Evolutionary conservation across 1,140 invertebrate species (phyloP).

Genomic region (Dreissena rostriformis): DNA sequence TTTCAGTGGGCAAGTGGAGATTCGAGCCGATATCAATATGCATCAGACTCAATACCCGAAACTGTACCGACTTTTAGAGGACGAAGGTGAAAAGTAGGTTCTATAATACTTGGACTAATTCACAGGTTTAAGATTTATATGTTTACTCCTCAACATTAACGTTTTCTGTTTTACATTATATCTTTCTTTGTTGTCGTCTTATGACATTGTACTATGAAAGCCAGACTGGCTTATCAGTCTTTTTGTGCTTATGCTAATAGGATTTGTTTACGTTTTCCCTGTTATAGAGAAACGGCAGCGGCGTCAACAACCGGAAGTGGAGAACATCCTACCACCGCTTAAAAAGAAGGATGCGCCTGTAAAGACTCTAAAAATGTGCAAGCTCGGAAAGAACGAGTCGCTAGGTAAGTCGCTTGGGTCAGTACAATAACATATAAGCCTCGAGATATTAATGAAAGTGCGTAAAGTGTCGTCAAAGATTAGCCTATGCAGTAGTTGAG

Average conservation of each 20-base stretch:
- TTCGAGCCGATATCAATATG: slow-evolving; percentile 72
- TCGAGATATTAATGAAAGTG: too few species aligned
- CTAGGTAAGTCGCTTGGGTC: slow-evolving; percentile 65
- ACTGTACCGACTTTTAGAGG: slow-evolving; percentile 69
- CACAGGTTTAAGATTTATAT: too few species aligned
- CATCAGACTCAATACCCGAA: slow-evolving; percentile 76
- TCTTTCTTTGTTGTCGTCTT: too few species aligned
- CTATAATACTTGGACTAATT: not conserved
- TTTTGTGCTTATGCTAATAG: too few species aligned
- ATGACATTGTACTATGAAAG: too few species aligned
- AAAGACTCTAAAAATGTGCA: slow-evolving; percentile 70
- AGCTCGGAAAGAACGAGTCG: slow-evolving; percentile 74
- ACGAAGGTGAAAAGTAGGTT: slow-evolving; percentile 73
- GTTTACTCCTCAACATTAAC: not conserved
- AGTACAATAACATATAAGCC: too few species aligned
- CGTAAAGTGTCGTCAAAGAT: too few species aligned
- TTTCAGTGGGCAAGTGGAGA: slow-evolving; percentile 78
- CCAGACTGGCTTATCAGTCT: too few species aligned
- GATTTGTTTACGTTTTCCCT: not conserved
- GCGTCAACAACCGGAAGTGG: not conserved
- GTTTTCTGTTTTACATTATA: not conserved
- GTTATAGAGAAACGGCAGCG: slow-evolving; percentile 39
- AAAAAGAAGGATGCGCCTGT: slow-evolving; percentile 65
- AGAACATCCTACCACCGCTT: slow-evolving; percentile 11
- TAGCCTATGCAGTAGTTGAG: too few species aligned